Evolutionary conservation across 1,140 invertebrate genomes (phyloP).

Genomic region (Riptortus pedestris): DNA sequence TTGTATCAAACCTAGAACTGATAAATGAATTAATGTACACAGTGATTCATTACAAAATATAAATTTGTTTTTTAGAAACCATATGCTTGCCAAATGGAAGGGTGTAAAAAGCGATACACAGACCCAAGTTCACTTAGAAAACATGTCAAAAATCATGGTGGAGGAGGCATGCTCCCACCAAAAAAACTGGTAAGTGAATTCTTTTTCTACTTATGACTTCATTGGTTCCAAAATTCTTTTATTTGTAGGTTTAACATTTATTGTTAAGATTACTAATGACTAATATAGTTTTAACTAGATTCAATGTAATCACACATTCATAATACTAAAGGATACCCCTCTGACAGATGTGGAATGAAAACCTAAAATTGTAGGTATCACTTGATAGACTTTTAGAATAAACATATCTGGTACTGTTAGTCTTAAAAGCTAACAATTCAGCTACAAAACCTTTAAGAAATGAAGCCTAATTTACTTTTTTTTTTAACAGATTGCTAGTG

Average conservation of each 20-base stretch:
- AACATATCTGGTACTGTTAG: background rate
- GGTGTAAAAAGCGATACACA: conserved; percentile 85
- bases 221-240: background rate
- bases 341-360: too few species aligned
- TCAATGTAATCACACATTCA: too few species aligned
- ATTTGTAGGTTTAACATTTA: background rate
- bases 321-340: too few species aligned
- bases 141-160: conserved; percentile 70
- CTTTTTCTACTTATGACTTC: background rate
- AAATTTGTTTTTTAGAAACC: conserved; percentile 55
- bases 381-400: background rate
- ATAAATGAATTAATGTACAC: background rate
- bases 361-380: background rate
- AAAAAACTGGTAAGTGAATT: conserved; percentile 31
- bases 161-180: conserved; percentile 11
- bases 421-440: background rate
- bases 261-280: background rate
- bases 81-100: conserved; percentile 76
- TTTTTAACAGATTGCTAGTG: conserved; percentile 28
- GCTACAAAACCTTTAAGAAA: background rate
- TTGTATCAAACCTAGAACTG: background rate
- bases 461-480: background rate
- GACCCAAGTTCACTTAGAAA: conserved; percentile 90
- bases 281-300: background rate
- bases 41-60: background rate